Evolutionary conservation across 2,113 vertebrate species (phyloP), one percentile per base, ranked within the genome.

Genomic region (Rhinolophus sinicus): DNA sequence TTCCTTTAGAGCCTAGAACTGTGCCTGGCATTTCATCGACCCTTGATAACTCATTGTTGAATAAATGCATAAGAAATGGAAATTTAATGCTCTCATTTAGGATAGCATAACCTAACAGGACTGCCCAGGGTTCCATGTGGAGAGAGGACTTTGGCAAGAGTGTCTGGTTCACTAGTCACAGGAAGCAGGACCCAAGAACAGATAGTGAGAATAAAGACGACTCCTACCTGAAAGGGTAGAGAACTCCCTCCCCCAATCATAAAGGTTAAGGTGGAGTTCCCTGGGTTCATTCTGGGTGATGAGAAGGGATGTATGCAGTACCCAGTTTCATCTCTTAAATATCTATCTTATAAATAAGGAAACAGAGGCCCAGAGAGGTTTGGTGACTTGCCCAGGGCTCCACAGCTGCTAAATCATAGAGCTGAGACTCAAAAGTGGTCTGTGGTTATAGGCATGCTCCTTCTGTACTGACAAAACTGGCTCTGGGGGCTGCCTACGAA

Each of bases 281-380:
- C n/a, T 75, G 76, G 6, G 28, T 70, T 91, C 70, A 18, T 80
- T 65, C n/a, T 60, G 26, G 1, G 8, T 70, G 58, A 69, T 65
- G n/a, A 81, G 2, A 76, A 78, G 11, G 16, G 6, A 77, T 13
- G 30, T 18, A 58, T 47, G 3, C 7, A 18, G 19, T 14, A 38
- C 3, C 30, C 33, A 67, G 19, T 0, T 54, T 12, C 5, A n/a
- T 60, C 60, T 82, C 60, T 28, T 67, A 44, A 33, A 80, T 28
- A 60, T n/a, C 28, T 87, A 8, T n/a, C 38, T 84, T 83, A 58
- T 56, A 62, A 69, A 62, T 87, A 81, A 58, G 85, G 40, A 87
- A 50, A 60, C 1, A 78, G 33, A 56, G 69, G 0, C 44, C 85
- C 11, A 24, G 80, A 75, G 58, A n/a, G 30, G 26, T 24, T 62